phyloP scores from a whole-genome alignment of 2,888 invertebrate species.

The Belgica antarctica region DNA sequence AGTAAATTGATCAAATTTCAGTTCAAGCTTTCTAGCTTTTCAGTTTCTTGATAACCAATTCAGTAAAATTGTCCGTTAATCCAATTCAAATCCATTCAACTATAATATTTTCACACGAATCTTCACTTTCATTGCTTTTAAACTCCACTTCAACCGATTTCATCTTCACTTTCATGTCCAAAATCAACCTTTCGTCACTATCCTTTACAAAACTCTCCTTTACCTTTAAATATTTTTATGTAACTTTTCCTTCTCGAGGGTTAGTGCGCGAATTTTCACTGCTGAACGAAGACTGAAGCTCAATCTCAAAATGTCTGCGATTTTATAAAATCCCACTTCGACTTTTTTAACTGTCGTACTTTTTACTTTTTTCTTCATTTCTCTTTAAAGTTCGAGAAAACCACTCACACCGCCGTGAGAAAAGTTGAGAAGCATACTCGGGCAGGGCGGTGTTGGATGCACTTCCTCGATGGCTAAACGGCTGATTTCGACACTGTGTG shows the following conservation, averaged over 20 bases:
- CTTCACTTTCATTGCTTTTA: too few relatives aligned
- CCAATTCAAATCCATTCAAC: too few relatives aligned
- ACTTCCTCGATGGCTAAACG: constrained; percentile 3
- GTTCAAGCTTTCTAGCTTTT: too few relatives aligned
- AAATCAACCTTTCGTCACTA: background rate
- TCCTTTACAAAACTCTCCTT: background rate
- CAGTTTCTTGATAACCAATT: too few relatives aligned
- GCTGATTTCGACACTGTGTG: background rate
- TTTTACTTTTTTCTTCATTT: constrained; percentile 30
- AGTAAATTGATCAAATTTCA: too few relatives aligned
- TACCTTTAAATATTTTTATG: background rate
- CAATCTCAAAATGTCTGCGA: constrained; percentile 15
- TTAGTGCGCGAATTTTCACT: constrained; percentile 30
- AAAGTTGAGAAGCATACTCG: constrained; percentile 12
- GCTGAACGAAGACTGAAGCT: constrained; percentile 30
- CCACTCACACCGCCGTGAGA: constrained; percentile 23
- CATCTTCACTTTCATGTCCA: background rate
- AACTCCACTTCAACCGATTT: background rate
- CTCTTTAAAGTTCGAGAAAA: constrained; percentile 16
- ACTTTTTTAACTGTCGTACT: constrained; percentile 21
- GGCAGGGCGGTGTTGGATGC: constrained; percentile 11
- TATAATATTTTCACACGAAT: too few relatives aligned
- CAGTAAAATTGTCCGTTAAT: too few relatives aligned
- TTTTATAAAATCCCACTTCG: constrained; percentile 43
- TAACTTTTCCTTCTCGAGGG: constrained; percentile 1